These are phyloP conservation scores for Solenopsis invicta DNA, from an alignment of 1,140 invertebrate species.

Conservation along the genomic window DNA sequence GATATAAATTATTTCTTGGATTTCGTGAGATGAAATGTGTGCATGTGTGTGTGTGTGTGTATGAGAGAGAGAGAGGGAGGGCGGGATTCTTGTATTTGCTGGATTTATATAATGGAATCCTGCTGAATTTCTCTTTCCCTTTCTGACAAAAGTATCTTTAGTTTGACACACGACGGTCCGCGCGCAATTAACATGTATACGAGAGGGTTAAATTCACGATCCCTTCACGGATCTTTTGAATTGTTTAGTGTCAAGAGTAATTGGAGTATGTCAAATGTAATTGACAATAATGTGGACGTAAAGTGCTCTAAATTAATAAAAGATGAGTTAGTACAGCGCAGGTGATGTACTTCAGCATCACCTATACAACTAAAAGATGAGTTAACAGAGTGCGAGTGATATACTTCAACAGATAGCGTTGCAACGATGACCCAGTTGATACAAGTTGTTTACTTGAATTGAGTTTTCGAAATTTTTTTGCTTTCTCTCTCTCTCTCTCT, in stretches of 20 bases:
- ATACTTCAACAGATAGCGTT: background rate
- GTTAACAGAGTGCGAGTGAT: background rate
- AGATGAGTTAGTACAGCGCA: background rate
- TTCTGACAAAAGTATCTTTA: conserved; percentile 13
- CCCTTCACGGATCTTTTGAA: background rate
- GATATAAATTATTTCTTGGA: conserved; percentile 73
- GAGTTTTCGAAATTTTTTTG: background rate
- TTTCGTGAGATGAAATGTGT: conserved; percentile 34
- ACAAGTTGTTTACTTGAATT: background rate
- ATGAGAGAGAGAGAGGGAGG: too few relatives aligned
- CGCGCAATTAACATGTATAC: background rate
- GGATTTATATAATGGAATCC: conserved; percentile 74
- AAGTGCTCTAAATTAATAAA: background rate
- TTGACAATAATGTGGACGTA: background rate
- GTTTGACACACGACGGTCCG: background rate
- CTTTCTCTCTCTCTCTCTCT: too few relatives aligned
- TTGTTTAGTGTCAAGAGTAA: background rate
- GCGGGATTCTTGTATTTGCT: too few relatives aligned
- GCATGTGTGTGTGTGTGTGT: too few relatives aligned
- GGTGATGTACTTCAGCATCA: background rate
- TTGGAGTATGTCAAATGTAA: background rate
- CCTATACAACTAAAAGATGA: background rate
- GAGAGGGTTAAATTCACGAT: background rate
- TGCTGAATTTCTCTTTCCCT: background rate
- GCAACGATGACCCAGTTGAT: background rate